phyloP scores from a whole-genome alignment of 2,797 vertebrate genomes.

The Macrochelys suwanniensis region DNA sequence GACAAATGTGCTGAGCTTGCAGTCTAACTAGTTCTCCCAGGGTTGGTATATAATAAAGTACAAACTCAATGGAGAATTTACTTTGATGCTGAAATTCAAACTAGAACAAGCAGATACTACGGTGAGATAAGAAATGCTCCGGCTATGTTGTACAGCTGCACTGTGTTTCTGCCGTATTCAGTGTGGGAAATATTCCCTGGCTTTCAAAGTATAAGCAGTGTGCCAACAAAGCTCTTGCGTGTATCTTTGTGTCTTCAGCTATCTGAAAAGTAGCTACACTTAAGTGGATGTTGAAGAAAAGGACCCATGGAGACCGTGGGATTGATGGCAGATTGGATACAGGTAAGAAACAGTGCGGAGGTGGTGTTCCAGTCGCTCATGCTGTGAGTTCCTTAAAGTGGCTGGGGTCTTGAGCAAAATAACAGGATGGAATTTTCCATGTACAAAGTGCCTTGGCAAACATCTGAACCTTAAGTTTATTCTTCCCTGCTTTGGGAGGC shows the following conservation, averaged over 20 bases:
- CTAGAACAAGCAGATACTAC: constrained; percentile 57
- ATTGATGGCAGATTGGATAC: neutral
- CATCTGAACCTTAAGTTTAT: neutral
- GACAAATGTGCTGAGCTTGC: constrained; percentile 59
- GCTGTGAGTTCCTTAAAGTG: neutral
- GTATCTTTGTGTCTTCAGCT: constrained; percentile 52
- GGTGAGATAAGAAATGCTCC: constrained; percentile 65
- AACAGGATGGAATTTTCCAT: neutral
- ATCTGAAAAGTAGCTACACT: neutral
- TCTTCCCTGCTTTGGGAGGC: neutral
- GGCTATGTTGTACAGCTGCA: constrained; percentile 57
- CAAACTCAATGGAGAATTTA: constrained; percentile 47
- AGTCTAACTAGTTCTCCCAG: constrained; percentile 34
- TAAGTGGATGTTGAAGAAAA: neutral
- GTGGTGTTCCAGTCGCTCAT: neutral
- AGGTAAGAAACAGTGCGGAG: neutral
- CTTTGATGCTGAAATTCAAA: constrained; percentile 72
- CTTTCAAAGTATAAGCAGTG: constrained; percentile 39
- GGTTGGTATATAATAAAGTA: constrained; percentile 46
- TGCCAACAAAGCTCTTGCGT: constrained; percentile 63
- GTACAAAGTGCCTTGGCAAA: neutral
- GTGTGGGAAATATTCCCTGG: constrained; percentile 54
- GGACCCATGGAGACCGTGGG: neutral
- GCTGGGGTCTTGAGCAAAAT: neutral
- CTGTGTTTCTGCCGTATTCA: constrained; percentile 32